Percentiles rank a stretch among this genome's conserved stretches.
These are phyloP conservation scores for Pandemis corylana DNA, from an alignment of 2,888 invertebrate genomes.

Conservation along the genomic window DNA sequence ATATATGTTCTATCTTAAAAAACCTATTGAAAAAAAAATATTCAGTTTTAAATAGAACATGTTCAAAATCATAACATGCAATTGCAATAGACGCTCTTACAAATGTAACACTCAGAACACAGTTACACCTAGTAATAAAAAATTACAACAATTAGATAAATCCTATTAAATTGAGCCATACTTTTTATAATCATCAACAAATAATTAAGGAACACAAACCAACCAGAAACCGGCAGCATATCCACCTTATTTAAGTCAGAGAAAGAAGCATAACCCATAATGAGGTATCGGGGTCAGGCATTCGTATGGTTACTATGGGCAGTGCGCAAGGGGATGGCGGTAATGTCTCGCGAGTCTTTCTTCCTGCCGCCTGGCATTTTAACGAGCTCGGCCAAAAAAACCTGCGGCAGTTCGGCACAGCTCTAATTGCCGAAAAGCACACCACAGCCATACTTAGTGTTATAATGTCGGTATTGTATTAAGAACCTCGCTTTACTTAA, in stretches of 20 bases:
- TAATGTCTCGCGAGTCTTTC: constrained; percentile 70
- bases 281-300: constrained; percentile 69
- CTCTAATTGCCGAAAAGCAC: constrained; percentile 70
- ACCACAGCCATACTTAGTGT: background rate
- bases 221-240: constrained; percentile 7
- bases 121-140: no score
- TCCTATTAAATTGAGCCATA: no score
- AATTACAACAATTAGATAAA: background rate
- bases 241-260: constrained; percentile 42
- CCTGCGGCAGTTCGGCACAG: constrained; percentile 53
- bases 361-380: constrained; percentile 73
- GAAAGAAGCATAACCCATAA: constrained; percentile 50
- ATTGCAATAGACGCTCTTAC: no score
- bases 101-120: no score
- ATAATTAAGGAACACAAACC: constrained; percentile 17
- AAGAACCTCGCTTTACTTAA: background rate
- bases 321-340: constrained; percentile 68
- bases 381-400: constrained; percentile 72
- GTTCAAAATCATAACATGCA: no score
- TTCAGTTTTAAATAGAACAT: no score
- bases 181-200: no score
- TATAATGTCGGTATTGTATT: constrained; percentile 12
- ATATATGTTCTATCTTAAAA: no score
- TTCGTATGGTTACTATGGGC: constrained; percentile 54
- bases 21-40: no score